Evolutionary conservation across 2,888 invertebrate species (phyloP), one percentile per base, ranked within the genome.

Genomic region (Phortica okadai): DNA sequence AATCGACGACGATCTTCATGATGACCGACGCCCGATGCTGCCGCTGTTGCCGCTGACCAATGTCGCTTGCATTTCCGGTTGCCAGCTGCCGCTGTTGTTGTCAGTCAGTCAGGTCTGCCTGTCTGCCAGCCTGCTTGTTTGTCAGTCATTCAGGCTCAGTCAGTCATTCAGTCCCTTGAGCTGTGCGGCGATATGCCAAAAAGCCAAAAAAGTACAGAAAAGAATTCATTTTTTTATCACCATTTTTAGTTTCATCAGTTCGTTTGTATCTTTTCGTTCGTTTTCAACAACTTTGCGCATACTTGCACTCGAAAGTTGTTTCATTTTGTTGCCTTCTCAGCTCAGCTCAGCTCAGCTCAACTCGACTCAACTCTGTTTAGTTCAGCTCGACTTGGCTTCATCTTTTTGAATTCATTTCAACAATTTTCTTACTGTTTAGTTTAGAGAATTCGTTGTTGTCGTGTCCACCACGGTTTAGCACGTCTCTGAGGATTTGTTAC

Each of bases 231-330:
- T 50, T 50, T 21, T 62, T 16, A 14, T 16, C 56, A 14, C 56
- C 14, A 6, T 62, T 16, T 62, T 62, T 62, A 16, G 16, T 62
- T 62, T 16, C 62, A 25, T 62, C 33, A 33, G 33, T 62, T 62
- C 62, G 10, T 62, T 25, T 8, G 25, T 56, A 56, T 16, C n/a
- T 62, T 62, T 54, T 10, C 10, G 54, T 54, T 59, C 59, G 21
- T 33, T 72, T 72, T 72, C 56, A 72, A 72, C 54, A 72, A 72
- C 70, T 72, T 72, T 72, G 54, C 70, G 70, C 70, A 72, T 72
- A 72, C 54, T 72, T 72, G 56, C 70, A 56, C 70, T 56, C 33
- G 14, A 72, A 72, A 72, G 70, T 54, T 54, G 66, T 66, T 66
- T 42, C 66, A 33, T 11, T 62, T 62, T 62, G 59, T 62, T 62